phyloP scores from a whole-genome alignment of 2,113 vertebrate species.

The Erythrolamprus reginae region DNA sequence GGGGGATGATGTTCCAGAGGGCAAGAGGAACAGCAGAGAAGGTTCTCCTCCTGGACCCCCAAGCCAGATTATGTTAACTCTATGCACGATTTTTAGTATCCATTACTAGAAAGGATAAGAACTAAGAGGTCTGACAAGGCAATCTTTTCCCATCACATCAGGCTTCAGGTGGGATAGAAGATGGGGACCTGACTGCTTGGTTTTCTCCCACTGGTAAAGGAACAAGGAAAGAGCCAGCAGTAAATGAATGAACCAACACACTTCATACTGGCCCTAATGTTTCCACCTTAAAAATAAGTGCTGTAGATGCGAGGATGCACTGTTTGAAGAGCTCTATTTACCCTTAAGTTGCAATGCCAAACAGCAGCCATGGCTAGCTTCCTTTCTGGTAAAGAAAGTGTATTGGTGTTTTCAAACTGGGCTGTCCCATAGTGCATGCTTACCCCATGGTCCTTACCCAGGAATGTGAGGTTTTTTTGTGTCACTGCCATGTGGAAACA shows the following conservation, averaged over 20 bases:
- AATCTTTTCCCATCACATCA: not conserved
- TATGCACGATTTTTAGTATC: not conserved
- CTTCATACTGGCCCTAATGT: not conserved
- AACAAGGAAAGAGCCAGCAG: not conserved
- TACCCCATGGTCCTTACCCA: not conserved
- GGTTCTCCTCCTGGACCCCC: too few species aligned
- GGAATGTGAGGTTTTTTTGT: not conserved
- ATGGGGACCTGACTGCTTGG: not conserved
- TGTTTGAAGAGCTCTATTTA: not conserved
- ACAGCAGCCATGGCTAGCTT: not conserved
- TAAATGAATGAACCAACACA: not conserved
- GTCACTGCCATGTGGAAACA: not conserved
- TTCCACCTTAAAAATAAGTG: not conserved
- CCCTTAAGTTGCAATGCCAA: not conserved
- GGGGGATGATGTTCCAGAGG: not conserved
- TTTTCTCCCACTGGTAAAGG: not conserved
- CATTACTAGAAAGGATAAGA: not conserved
- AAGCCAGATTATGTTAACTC: not conserved
- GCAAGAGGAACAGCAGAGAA: not conserved
- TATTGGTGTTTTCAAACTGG: not conserved
- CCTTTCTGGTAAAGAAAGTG: not conserved
- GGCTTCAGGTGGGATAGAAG: not conserved
- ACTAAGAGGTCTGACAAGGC: not conserved
- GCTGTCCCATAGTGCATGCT: not conserved
- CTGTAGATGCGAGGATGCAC: not conserved